Evolutionary conservation across 2,113 vertebrate species (phyloP), one percentile per base, ranked within the genome.

Genomic region (Motacilla alba): DNA sequence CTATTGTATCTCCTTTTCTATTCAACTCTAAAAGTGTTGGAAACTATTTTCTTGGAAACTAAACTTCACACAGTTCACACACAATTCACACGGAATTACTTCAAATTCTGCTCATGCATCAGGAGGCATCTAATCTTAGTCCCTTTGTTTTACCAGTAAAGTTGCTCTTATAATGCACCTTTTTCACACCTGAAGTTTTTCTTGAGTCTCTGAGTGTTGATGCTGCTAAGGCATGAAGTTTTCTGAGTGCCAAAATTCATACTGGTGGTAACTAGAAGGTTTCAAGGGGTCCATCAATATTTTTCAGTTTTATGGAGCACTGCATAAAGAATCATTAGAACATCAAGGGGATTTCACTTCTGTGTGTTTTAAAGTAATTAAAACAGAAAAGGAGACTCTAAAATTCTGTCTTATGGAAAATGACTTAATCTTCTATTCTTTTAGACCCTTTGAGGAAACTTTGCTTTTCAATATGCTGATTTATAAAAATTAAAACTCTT

Each of bases 161-260:
- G 64, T 49, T 90, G 64, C 82, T 94, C 70, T 79, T 95, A 27
- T 27, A 95, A 55, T 2, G 72, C 49, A 53, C 15, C 17, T 73
- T 95, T 89, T 52, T 50, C 39, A 30, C 52, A 60, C 26, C 27
- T 79, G 59, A 91, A 94, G 60, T 92, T 95, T 95, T 53, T 56
- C 50, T 83, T 18, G 18, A 96, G 83, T 94, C 73, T 97, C 69
- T 92, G 78, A 58, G 72, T 83, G 49, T 86, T 89, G 76, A 89
- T 97, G 92, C 93, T 98, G 98, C 93, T 97, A 98, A 98, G 92
- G 96, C 97, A 97, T 97, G 97, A 97, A 98, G 92, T 98, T 98
- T 83, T 97, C 98, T 98, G 97, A 98, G 98, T 96, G 96, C 93
- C 98, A 98, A 96, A 98, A 98, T 97, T 98, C 96, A 96, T 98